Evolutionary conservation across 2,797 vertebrate genomes (phyloP), one percentile per base, ranked within the genome.

Genomic region (Tauraco hartlaubi): DNA sequence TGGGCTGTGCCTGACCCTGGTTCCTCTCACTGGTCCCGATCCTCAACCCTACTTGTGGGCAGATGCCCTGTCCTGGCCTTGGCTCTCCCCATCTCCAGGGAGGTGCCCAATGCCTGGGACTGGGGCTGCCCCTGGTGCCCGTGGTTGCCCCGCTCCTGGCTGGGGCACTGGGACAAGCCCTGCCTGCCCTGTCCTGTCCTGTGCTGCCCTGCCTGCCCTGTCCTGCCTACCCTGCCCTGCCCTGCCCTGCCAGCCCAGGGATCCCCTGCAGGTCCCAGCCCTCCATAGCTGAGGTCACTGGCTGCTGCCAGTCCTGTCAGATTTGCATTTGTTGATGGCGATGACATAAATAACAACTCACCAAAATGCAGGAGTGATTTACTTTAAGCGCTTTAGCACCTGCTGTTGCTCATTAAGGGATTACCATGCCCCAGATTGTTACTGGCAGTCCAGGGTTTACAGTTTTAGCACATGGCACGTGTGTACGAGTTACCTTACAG

Each of bases 401-500:
- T 98, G 97, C 97, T 98, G 97, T 97, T 97, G 77, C 96, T 98
- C 94, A 95, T 98, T 97, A 97, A 33, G 37, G 96, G 96, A 92
- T 97, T 97, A 97, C 78, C 80, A 59, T 85, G 94, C 89, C 85
- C 73, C 94, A 76, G 95, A 96, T 90, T 97, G 96, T 96, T 96
- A 86, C 95, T 63, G 94, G 93, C 92, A 92, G 93, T 29, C 88
- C 9, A 3, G 59, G 74, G 73, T 96, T 96, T 92, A 94, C 90
- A 54, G 61, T 73, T 71, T 79, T 74, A 83, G 89, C 88, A 37
- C 64, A 56, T n/a, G 62, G 68, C 25, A 66, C 5, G 3, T 61
- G 76, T 52, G 62, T 67, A 79, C 1, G 1, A 15, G 37, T 76
- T 92, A 82, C 77, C 64, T 95, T 44, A 21, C 35, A 21, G 68